phyloP scores from a whole-genome alignment of 1,140 invertebrate species.

The Drosophila ambigua region DNA sequence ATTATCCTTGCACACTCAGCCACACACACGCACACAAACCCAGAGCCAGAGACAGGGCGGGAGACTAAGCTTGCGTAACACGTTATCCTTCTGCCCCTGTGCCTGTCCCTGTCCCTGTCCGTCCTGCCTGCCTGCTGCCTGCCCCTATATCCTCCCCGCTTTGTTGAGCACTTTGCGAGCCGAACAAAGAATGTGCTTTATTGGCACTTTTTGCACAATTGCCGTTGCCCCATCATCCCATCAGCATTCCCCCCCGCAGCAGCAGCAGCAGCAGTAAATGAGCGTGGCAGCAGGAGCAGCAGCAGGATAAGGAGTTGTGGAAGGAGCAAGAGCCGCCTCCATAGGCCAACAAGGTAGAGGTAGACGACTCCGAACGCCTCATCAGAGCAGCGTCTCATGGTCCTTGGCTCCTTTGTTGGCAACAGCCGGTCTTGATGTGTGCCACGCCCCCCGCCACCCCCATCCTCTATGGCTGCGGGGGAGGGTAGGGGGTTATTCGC shows the following conservation, averaged over 20 bases:
- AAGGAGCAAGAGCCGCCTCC: conserved; percentile 24
- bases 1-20: conserved; percentile 74
- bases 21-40: conserved; percentile 48
- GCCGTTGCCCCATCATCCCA: conserved; percentile 41
- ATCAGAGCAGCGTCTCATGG: conserved; percentile 1
- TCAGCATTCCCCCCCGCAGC: conserved; percentile 3
- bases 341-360: conserved; percentile 67
- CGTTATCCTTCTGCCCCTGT: conserved; percentile 56
- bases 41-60: conserved; percentile 13
- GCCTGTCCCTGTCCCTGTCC: too few relatives aligned
- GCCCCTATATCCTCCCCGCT: conserved; percentile 35
- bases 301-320: conserved; percentile 1
- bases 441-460: conserved; percentile 38
- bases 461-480: conserved; percentile 3
- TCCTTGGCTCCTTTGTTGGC: conserved; percentile 46
- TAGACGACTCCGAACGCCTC: conserved; percentile 38
- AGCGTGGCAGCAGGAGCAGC: conserved; percentile 55
- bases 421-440: conserved; percentile 77
- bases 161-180: conserved; percentile 80
- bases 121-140: conserved; percentile 8
- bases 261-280: conserved; percentile 65
- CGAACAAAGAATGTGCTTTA: conserved; percentile 82
- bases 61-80: conserved; percentile 70
- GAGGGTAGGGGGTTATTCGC: conserved; percentile 18
- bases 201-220: conserved; percentile 82